These are phyloP conservation scores for Ornithorhynchus anatinus DNA, from an alignment of 2,113 vertebrate genomes.

Conservation along the genomic window DNA sequence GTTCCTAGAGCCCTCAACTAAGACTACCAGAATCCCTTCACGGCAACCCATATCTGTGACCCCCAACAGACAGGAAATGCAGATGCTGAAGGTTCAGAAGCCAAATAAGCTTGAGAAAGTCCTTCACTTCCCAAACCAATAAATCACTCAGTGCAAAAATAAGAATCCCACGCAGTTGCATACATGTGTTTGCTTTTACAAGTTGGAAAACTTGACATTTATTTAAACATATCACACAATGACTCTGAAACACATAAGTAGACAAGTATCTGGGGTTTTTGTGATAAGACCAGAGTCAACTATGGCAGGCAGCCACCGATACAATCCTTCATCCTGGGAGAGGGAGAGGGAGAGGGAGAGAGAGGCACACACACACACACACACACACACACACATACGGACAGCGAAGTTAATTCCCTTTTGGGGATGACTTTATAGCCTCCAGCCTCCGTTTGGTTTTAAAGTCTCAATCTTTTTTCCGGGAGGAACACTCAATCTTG, in stretches of 20 bases:
- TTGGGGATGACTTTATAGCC: neutral
- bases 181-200: no score
- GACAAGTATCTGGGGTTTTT: neutral
- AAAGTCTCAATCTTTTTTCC: slow-evolving; percentile 1
- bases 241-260: neutral
- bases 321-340: neutral
- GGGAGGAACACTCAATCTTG: neutral
- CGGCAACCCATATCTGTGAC: neutral
- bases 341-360: slow-evolving; percentile 19
- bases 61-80: slow-evolving; percentile 3
- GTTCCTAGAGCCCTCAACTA: slow-evolving; percentile 12
- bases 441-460: slow-evolving; percentile 9
- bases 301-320: slow-evolving; percentile 10
- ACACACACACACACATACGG: neutral
- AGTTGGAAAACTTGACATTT: no score
- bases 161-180: no score
- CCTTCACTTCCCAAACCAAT: slow-evolving; percentile 24
- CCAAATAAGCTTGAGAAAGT: slow-evolving; percentile 24
- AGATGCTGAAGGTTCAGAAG: slow-evolving; percentile 25
- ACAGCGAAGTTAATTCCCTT: neutral
- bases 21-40: neutral
- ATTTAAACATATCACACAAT: neutral
- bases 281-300: slow-evolving; percentile 7
- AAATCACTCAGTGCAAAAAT: slow-evolving; percentile 26
- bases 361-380: neutral